These are phyloP conservation scores for Dione vanillae DNA, from an alignment of 2,888 invertebrate genomes.

Conservation along the genomic window DNA sequence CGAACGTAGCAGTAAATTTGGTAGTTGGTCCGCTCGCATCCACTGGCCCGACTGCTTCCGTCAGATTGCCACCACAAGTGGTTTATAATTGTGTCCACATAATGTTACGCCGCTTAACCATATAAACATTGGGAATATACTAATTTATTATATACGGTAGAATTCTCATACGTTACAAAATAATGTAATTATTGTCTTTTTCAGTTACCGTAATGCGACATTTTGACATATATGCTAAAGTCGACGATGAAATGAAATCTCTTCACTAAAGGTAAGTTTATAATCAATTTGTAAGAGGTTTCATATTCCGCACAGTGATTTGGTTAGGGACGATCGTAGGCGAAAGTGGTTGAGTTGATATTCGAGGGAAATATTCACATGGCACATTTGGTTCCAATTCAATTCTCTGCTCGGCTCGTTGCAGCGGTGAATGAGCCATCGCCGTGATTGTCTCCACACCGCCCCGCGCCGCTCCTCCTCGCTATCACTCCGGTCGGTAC, in stretches of 20 bases:
- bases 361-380: conserved; percentile 73
- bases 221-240: neutral
- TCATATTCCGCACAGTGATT: conserved; percentile 30
- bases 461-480: conserved; percentile 39
- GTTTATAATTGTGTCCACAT: conserved; percentile 11
- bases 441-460: conserved; percentile 69
- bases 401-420: conserved; percentile 80
- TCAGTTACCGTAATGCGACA: neutral
- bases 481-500: conserved; percentile 48
- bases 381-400: conserved; percentile 83
- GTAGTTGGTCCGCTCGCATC: neutral
- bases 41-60: neutral
- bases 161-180: neutral
- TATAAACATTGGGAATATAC: neutral
- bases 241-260: neutral
- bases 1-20: neutral
- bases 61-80: conserved; percentile 11
- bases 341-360: conserved; percentile 45
- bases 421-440: conserved; percentile 80
- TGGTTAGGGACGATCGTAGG: conserved; percentile 29
- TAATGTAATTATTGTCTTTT: neutral
- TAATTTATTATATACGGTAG: neutral
- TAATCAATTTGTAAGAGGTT: conserved; percentile 29
- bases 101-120: conserved; percentile 10
- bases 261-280: neutral